phyloP scores from a whole-genome alignment of 2,797 vertebrate genomes.

The Acestrorhynchus altus region DNA sequence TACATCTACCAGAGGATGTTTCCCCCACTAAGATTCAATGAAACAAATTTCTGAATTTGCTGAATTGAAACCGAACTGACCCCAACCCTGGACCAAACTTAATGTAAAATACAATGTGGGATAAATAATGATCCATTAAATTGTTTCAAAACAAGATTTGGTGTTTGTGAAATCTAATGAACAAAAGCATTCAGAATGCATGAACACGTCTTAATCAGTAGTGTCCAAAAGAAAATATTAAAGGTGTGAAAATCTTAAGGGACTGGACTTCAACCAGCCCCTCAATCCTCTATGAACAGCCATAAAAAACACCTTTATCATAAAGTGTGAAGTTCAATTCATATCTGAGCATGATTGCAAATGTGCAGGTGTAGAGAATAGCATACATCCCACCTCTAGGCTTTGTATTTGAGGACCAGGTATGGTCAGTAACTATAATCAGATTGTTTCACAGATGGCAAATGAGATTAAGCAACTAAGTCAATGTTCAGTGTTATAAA shows the following conservation, averaged over 20 bases:
- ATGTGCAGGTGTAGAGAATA: no score
- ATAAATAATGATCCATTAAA: constrained; percentile 37
- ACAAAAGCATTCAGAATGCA: constrained; percentile 15
- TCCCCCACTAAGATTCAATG: not conserved
- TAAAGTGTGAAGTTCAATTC: not conserved
- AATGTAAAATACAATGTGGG: constrained; percentile 56
- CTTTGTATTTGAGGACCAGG: no score
- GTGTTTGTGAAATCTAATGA: constrained; percentile 22
- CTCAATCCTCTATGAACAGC: not conserved
- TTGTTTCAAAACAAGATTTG: constrained; percentile 22
- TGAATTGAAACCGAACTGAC: constrained; percentile 52
- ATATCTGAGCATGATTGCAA: not conserved
- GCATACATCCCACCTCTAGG: no score
- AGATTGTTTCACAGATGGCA: no score
- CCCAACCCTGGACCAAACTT: constrained; percentile 47
- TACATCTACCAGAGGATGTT: constrained; percentile 26
- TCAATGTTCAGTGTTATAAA: no score
- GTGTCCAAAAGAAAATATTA: not conserved
- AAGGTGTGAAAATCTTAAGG: not conserved
- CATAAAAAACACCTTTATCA: not conserved
- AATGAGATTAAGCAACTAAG: no score
- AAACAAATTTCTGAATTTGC: constrained; percentile 15
- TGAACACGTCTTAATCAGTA: constrained; percentile 6
- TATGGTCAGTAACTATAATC: no score
- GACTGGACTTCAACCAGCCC: not conserved